Evolutionary conservation across 1,140 invertebrate species (phyloP), one percentile per base, ranked within the genome.

Genomic region (Callitettix versicolor): DNA sequence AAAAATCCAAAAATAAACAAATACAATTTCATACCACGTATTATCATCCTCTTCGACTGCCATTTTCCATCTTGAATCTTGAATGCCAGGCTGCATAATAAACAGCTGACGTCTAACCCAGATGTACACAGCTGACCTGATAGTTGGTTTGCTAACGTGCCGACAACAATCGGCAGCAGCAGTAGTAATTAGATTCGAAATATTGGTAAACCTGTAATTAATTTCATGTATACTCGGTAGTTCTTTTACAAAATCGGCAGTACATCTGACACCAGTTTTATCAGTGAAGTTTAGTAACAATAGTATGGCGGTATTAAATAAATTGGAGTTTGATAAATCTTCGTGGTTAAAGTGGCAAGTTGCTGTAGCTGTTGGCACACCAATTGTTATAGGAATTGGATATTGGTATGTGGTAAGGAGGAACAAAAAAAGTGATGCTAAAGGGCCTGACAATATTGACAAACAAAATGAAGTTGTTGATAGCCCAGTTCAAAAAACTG

Each of bases 341-440:
- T 59, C 67, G 4, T 65, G 76, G 64, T 72, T 76, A 47, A 81
- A 79, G 70, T 87, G 84, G 84, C 80, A 86, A 73, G 73, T 88
- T 52, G 86, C 85, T 52, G 69, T 91, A 26, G 77, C 82, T 34
- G 73, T 92, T 41, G 88, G 88, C 58, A 83, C 86, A 58, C 87
- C 87, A 58, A 76, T 91, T 59, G 86, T 82, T 36, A 73, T 91
- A 18, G 87, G 87, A 36, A 70, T 91, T 64, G 85, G 86, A 63
- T 82, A 88, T 61, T 86, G 87, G 75, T 88, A 87, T 68, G 79
- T 84, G 56, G 82, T 73, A 67, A 79, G 76, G 58, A 73, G 69
- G 43, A 62, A 54, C 26, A 68, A 40, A 40, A 40, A 40, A 40
- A n/a, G 14, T 17, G 38, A 14, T 6, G 14, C 38, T n/a, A 17